Evolutionary conservation across 2,888 invertebrate species (phyloP).

Genomic region (Emmelina monodactyla): DNA sequence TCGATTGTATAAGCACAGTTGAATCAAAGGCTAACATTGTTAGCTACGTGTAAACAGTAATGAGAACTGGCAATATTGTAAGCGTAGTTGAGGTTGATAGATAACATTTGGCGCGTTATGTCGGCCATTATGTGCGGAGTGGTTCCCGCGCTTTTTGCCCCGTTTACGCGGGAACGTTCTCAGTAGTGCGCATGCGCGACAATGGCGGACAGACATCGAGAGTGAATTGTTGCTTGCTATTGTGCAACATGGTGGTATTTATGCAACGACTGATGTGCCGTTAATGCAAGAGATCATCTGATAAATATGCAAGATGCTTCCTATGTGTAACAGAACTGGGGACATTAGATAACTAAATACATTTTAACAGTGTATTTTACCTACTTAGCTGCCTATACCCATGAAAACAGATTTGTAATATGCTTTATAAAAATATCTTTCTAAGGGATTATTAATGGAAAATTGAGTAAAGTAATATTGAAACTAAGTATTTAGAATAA

Average conservation of each 20-base stretch:
- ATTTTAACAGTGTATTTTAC: too few species aligned
- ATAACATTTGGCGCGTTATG: constrained; percentile 61
- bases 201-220: constrained; percentile 52
- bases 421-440: too few species aligned
- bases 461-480: too few species aligned
- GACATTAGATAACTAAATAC: too few species aligned
- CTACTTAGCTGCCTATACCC: too few species aligned
- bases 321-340: too few species aligned
- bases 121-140: constrained; percentile 54
- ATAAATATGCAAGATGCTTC: constrained; percentile 25
- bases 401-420: too few species aligned
- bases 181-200: constrained; percentile 58
- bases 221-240: constrained; percentile 46
- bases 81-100: constrained; percentile 31
- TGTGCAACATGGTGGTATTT: constrained; percentile 48
- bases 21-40: too few species aligned
- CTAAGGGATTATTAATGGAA: too few species aligned
- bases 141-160: constrained; percentile 63
- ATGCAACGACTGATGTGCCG: constrained; percentile 56
- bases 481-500: too few species aligned
- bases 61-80: constrained; percentile 51
- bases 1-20: too few species aligned
- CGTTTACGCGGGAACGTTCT: constrained; percentile 61
- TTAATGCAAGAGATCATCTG: constrained; percentile 45
- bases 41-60: too few species aligned